These are phyloP conservation scores for Gadus chalcogrammus DNA, from an alignment of 2,113 vertebrate genomes.

Conservation along the genomic window DNA sequence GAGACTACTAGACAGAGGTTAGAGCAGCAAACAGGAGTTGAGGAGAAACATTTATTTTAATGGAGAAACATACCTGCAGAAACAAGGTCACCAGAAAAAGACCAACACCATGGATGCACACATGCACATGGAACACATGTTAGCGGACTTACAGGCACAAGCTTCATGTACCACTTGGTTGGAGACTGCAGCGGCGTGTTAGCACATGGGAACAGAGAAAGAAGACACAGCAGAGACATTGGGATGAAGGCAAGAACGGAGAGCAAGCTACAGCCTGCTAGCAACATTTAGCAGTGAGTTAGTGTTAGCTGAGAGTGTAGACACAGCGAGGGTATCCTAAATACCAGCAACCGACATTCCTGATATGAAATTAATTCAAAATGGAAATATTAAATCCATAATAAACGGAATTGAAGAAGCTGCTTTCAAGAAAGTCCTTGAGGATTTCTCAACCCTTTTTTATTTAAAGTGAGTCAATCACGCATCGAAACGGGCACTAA, in stretches of 20 bases:
- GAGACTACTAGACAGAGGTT: not conserved
- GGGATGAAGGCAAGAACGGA: slow-evolving; percentile 35
- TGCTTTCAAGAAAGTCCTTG: too few relatives aligned
- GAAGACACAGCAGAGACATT: slow-evolving; percentile 59
- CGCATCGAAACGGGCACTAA: too few relatives aligned
- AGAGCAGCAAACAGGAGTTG: not conserved
- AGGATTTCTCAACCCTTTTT: too few relatives aligned
- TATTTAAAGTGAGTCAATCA: too few relatives aligned
- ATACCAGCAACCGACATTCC: too few relatives aligned
- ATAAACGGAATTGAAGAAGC: too few relatives aligned
- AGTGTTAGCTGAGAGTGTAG: too few relatives aligned
- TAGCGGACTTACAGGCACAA: slow-evolving; percentile 97
- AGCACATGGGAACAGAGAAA: slow-evolving; percentile 48
- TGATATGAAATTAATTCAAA: too few relatives aligned
- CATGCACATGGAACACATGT: slow-evolving; percentile 24
- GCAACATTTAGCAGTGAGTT: not conserved
- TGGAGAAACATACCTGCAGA: slow-evolving; percentile 4
- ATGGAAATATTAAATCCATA: too few relatives aligned
- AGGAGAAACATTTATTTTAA: not conserved
- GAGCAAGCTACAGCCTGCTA: slow-evolving; percentile 39
- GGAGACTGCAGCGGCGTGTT: slow-evolving; percentile 85
- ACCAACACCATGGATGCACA: slow-evolving; percentile 33
- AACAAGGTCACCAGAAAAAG: not conserved
- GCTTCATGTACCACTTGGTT: slow-evolving; percentile 99
- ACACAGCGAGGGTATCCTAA: too few relatives aligned